phyloP scores from a whole-genome alignment of 2,113 vertebrate genomes.

The Riparia riparia region DNA sequence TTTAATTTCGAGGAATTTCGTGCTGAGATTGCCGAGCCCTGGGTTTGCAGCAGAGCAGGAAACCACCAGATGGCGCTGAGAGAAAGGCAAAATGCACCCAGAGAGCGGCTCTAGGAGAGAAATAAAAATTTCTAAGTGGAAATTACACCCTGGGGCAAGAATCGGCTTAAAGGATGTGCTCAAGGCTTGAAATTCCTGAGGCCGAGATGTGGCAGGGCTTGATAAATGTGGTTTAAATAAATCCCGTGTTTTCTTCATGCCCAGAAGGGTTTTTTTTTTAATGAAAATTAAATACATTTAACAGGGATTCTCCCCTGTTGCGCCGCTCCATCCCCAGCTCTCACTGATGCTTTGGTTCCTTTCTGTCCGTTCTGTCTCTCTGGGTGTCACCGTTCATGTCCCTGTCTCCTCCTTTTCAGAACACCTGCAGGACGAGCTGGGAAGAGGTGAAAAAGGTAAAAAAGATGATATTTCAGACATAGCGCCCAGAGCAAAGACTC shows the following conservation, averaged over 20 bases:
- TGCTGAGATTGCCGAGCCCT: neutral
- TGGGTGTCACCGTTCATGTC: fast-evolving
- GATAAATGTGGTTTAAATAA: fast-evolving
- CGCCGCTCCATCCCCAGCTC: neutral
- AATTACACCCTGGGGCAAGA: neutral
- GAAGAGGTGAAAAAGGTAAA: conserved; percentile 81
- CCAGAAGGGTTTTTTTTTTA: no score
- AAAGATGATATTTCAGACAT: fast-evolving
- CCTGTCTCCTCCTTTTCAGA: conserved; percentile 55
- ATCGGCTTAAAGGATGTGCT: fast-evolving
- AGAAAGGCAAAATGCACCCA: neutral
- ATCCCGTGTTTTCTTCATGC: neutral
- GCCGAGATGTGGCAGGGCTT: fast-evolving
- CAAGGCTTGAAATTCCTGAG: no score
- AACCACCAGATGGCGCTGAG: neutral
- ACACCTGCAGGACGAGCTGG: conserved; percentile 73
- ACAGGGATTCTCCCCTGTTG: neutral
- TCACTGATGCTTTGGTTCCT: neutral
- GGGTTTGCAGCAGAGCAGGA: neutral
- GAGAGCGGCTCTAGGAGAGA: neutral
- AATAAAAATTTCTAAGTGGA: neutral
- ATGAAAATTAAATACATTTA: neutral
- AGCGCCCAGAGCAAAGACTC: fast-evolving
- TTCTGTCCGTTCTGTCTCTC: no score
- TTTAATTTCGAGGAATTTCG: fast-evolving